Conservation (phyloP, 2,888 invertebrate genomes). For the Fissipunctia ypsillon region DNA sequence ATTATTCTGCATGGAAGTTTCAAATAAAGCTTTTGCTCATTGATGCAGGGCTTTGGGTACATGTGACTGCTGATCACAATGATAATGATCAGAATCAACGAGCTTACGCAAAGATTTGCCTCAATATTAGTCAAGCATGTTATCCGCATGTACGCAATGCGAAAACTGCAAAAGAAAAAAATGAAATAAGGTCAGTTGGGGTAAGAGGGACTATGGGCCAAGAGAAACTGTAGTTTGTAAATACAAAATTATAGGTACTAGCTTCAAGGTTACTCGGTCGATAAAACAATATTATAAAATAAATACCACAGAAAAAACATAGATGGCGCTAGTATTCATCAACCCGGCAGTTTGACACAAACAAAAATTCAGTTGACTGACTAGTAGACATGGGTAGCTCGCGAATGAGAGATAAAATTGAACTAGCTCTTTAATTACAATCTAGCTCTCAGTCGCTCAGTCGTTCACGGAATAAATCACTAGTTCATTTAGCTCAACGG, state of each 20-base stretch:
- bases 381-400: background rate
- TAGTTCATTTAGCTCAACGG: constrained; percentile 2
- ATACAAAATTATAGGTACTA: background rate
- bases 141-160: background rate
- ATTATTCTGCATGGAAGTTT: constrained; percentile 1
- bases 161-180: background rate
- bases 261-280: background rate
- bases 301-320: background rate
- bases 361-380: background rate
- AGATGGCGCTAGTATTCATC: background rate
- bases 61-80: background rate
- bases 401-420: too few species aligned
- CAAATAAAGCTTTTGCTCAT: constrained; percentile 10
- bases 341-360: constrained; percentile 5
- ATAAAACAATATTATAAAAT: background rate
- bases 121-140: too few species aligned
- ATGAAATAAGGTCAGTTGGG: background rate
- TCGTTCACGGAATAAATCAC: background rate
- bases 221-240: background rate
- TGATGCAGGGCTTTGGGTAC: constrained; percentile 1
- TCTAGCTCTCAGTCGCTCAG: constrained; percentile 3
- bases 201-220: background rate
- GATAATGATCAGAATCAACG: too few species aligned
- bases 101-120: too few species aligned
- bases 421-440: too few species aligned